Base-by-base conservation (phyloP, 2,797 vertebrate species). In the Sparus aurata region DNA sequence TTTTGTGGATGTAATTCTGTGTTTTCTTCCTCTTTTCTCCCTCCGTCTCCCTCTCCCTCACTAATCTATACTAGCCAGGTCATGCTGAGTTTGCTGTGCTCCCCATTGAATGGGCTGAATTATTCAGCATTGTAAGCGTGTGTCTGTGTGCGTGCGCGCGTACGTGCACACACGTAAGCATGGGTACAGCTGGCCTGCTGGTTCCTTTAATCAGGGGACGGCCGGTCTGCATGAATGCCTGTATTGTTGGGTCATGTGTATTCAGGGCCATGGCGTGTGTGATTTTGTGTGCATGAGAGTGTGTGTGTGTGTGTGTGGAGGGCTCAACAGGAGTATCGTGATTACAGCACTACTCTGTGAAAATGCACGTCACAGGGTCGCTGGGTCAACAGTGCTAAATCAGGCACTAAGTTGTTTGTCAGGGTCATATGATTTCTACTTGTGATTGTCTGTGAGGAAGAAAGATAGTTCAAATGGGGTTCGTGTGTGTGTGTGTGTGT, bases 161-260 rank as follows among this genome's bases (percentile, higher is more conserved):
- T 58, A 62, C 38, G 72, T 76, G 81, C 71, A 22, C 83, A 58
- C 76, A 77, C 77, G 30, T 95, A 95, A 97, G 96, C 96, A 95
- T 97, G 96, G 96, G 96, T 98, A 97, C 97, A 98, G 97, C 97
- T 97, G 96, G 96, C 95, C 95, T 95, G 96, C 96, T 96, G 95
- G 95, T 95, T 91, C 95, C 97, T 98, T 97, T 98, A 97, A 98
- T 98, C 97, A 97, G 96, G 92, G 95, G 96, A 96, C 96, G 95
- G 95, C 96, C 95, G 94, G 92, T 95, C 96, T 93, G 96, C 96
- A 95, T 98, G 97, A 97, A 98, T 98, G 96, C 96, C 96, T 96
- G 97, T 97, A 98, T 98, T 98, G 97, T 98, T 96, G 95, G 97
- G 96, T 97, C 97, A 97, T 97, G 97, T 98, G 97, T 97, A 97